Conservation (phyloP, 2,113 vertebrate species). For the Thunnus thynnus region DNA sequence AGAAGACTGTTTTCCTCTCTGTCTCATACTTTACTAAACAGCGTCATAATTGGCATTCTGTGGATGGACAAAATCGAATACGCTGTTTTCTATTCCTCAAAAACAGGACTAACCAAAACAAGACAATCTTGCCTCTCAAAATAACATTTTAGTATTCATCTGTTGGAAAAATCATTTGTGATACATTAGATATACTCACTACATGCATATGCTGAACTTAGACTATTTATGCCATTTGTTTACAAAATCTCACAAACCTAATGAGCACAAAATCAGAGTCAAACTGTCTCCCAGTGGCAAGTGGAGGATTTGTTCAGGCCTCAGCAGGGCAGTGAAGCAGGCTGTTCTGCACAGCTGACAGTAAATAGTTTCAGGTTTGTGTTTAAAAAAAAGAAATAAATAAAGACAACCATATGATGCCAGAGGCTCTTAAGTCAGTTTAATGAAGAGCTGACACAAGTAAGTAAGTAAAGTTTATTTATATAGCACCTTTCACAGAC, state of each 20-base stretch:
- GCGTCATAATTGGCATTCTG: constrained; percentile 51
- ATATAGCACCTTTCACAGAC: no score
- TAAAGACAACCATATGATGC: constrained; percentile 21
- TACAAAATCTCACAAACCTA: constrained; percentile 43
- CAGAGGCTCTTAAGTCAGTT: constrained; percentile 47
- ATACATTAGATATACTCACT: constrained; percentile 50
- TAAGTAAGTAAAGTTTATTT: background rate
- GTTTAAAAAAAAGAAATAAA: constrained; percentile 21
- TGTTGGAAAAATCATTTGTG: constrained; percentile 51
- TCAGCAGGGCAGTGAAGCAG: constrained; percentile 32
- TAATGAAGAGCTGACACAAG: constrained; percentile 50
- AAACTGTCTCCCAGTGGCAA: constrained; percentile 41
- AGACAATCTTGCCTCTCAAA: constrained; percentile 54
- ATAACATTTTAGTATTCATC: constrained; percentile 64
- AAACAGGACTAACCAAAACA: constrained; percentile 53
- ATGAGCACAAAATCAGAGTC: constrained; percentile 46
- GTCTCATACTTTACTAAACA: constrained; percentile 5
- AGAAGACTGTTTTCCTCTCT: constrained; percentile 14
- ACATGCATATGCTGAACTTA: constrained; percentile 45
- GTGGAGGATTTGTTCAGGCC: constrained; percentile 45
- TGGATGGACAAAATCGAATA: constrained; percentile 30
- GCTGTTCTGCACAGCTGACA: constrained; percentile 30
- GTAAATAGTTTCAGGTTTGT: constrained; percentile 40
- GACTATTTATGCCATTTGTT: constrained; percentile 55
- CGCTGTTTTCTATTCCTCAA: constrained; percentile 53